These are phyloP conservation scores for Chlorocebus sabaeus DNA, from an alignment of 2,113 vertebrate species.

Conservation along the genomic window DNA sequence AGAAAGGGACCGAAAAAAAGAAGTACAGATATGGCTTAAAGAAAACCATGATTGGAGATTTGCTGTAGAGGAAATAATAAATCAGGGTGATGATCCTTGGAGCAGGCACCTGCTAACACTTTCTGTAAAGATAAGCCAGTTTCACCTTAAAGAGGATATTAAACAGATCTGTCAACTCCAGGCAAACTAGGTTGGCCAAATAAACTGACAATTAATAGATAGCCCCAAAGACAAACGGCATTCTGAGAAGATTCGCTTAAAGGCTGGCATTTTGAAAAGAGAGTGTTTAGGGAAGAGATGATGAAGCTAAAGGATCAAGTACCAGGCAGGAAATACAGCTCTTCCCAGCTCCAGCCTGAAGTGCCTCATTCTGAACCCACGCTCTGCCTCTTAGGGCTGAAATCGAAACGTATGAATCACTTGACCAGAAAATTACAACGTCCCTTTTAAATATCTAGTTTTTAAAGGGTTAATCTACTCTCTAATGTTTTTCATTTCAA, in stretches of 20 bases:
- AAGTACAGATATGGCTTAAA: background rate
- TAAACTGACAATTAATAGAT: slow-evolving; percentile 32
- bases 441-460: background rate
- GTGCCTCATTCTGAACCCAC: fast-evolving
- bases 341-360: background rate
- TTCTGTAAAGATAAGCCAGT: slow-evolving; percentile 19
- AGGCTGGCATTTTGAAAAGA: background rate
- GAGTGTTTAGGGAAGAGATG: background rate
- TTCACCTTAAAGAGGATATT: slow-evolving; percentile 28
- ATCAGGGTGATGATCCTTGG: slow-evolving; percentile 30
- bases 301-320: background rate
- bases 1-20: background rate
- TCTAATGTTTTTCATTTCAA: background rate
- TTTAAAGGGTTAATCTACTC: background rate
- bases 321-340: background rate
- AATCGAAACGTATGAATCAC: background rate
- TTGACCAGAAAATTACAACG: background rate
- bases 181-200: background rate
- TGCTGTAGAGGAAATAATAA: background rate
- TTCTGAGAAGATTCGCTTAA: background rate
- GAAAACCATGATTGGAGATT: background rate
- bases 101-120: background rate
- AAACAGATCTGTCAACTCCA: background rate
- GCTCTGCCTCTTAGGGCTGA: background rate
- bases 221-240: background rate